Conservation (phyloP, 2,113 vertebrate species). For the Corythaeola cristata region DNA sequence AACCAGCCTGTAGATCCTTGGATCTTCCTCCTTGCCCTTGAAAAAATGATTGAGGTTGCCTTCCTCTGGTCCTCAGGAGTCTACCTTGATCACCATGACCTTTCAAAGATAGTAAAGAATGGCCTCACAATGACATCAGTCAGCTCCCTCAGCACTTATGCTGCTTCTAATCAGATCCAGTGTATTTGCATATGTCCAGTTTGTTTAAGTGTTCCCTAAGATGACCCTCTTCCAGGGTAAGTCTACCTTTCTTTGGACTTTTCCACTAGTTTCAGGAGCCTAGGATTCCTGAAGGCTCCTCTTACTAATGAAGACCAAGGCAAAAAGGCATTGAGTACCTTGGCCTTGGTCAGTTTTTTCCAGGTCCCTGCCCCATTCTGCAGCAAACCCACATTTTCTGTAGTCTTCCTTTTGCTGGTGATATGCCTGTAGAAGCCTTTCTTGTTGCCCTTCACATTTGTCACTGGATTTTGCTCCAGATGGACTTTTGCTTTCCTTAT, state of each 20-base stretch:
- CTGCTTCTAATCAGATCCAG: not conserved
- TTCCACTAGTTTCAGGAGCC: not conserved
- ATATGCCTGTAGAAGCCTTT: not conserved
- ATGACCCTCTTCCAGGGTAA: not conserved
- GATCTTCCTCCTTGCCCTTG: not conserved
- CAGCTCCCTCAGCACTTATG: not conserved
- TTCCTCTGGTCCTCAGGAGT: not conserved
- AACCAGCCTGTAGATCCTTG: not conserved
- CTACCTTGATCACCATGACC: not conserved
- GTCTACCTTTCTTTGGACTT: not conserved
- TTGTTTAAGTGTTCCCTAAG: not conserved
- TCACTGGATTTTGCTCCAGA: not conserved
- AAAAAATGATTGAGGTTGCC: not conserved
- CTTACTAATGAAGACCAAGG: not conserved
- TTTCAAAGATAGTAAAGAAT: not conserved
- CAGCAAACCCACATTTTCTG: not conserved
- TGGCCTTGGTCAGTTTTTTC: not conserved
- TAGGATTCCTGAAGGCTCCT: not conserved
- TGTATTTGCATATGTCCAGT: not conserved
- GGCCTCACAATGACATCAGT: not conserved
- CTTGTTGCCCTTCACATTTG: not conserved
- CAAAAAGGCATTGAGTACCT: not conserved
- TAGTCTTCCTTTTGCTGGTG: not conserved
- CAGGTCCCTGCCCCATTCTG: not conserved
- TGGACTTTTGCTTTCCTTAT: not conserved